A percentile compares a stretch with the other conserved stretches of the same genome.
Evolutionary conservation across 2,888 invertebrate genomes (phyloP).

Genomic region (Blastobasis adustella): DNA sequence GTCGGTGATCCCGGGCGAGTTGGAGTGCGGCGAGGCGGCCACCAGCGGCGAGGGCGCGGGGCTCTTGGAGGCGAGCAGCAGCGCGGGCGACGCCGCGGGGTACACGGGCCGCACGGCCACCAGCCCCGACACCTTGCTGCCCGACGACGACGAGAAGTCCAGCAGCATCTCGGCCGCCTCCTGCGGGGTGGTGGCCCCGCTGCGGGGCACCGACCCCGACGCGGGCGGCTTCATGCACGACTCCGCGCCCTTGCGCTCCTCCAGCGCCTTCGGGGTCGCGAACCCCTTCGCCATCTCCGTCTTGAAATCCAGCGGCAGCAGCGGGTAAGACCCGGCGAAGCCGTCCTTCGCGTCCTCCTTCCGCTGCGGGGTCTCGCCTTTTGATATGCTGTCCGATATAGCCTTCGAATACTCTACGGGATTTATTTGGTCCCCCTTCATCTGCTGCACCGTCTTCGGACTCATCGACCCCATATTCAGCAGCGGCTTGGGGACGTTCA

Average conservation of each 20-base stretch:
- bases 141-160: conserved; percentile 78
- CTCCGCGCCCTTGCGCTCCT: conserved; percentile 65
- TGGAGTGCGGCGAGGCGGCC: conserved; percentile 80
- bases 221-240: conserved; percentile 65
- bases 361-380: conserved; percentile 50
- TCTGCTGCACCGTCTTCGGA: conserved; percentile 51
- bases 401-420: conserved; percentile 55
- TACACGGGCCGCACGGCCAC: conserved; percentile 74
- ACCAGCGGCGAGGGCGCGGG: conserved; percentile 82
- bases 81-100: conserved; percentile 80
- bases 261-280: conserved; percentile 59
- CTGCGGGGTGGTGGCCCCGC: conserved; percentile 68
- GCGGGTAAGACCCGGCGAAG: conserved; percentile 45
- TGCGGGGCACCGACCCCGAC: conserved; percentile 55
- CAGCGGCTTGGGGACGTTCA: conserved; percentile 63
- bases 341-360: conserved; percentile 59
- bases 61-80: conserved; percentile 85
- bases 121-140: conserved; percentile 70
- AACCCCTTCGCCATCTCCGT: conserved; percentile 66
- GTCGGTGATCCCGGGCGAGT: conserved; percentile 88
- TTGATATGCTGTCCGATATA: conserved; percentile 53
- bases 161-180: conserved; percentile 79
- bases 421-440: conserved; percentile 45
- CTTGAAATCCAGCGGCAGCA: conserved; percentile 62
- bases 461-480: conserved; percentile 61